Percentiles rank a stretch among this genome's conserved stretches.
phyloP scores from a whole-genome alignment of 2,113 vertebrate species.

The Halcyon malimbica region DNA sequence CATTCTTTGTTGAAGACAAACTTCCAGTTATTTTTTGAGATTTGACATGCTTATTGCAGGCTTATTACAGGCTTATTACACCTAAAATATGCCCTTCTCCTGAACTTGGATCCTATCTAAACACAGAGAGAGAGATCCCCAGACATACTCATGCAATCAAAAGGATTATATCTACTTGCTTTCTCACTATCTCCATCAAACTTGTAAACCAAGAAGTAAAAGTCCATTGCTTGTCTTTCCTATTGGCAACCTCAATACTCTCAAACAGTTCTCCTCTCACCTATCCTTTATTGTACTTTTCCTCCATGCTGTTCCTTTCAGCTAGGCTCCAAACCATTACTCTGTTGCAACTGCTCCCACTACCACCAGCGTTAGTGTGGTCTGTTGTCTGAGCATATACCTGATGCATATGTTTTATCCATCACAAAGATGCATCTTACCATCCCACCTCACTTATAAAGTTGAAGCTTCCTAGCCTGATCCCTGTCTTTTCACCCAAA shows the following conservation, averaged over 20 bases:
- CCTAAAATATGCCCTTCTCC: not conserved
- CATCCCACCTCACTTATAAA: not conserved
- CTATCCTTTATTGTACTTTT: not conserved
- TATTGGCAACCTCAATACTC: not conserved
- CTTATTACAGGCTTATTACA: not conserved
- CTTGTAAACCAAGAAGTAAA: not conserved
- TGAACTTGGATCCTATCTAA: not conserved
- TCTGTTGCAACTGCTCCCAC: not conserved
- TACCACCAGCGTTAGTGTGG: not conserved
- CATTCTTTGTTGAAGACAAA: not conserved
- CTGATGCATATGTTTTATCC: not conserved
- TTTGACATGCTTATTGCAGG: not conserved
- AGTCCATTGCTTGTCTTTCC: not conserved
- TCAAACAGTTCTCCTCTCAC: not conserved
- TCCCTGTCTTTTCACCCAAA: not conserved
- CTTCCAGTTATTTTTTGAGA: not conserved
- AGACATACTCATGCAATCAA: not conserved
- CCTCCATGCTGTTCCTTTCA: not conserved
- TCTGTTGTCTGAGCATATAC: not conserved
- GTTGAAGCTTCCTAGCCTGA: not conserved
- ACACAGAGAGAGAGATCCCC: not conserved
- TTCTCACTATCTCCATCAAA: not conserved
- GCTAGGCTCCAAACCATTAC: not conserved
- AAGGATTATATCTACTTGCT: not conserved
- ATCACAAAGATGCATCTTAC: not conserved